Conservation (phyloP, 2,888 invertebrate genomes). For the Nineta flava region DNA sequence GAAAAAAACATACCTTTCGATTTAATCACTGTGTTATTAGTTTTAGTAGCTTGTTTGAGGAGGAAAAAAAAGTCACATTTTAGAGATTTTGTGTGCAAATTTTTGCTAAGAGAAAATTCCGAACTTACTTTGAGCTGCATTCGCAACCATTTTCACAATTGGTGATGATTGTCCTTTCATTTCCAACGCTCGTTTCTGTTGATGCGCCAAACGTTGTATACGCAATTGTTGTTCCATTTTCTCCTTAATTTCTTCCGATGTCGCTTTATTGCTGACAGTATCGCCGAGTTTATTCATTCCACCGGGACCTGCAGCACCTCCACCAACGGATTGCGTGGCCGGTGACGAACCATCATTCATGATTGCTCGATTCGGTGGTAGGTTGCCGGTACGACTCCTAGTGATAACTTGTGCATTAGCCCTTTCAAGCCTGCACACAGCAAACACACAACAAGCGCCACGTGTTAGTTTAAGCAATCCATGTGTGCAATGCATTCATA, state of each 20-base stretch:
- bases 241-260: conserved; percentile 65
- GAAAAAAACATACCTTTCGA: conserved; percentile 26
- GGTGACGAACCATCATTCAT: conserved; percentile 19
- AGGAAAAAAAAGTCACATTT: no score
- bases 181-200: conserved; percentile 67
- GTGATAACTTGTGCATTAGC: conserved; percentile 63
- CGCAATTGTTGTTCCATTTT: conserved; percentile 84
- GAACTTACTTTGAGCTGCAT: conserved; percentile 3
- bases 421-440: conserved; percentile 41
- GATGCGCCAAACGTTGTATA: conserved; percentile 74
- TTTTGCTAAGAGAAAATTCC: not conserved
- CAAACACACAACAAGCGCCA: conserved; percentile 20
- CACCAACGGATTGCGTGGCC: conserved; percentile 21
- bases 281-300: conserved; percentile 17
- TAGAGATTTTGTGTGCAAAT: no score
- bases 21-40: conserved; percentile 26
- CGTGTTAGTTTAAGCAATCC: conserved; percentile 3
- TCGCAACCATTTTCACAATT: conserved; percentile 34
- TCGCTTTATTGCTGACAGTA: conserved; percentile 38
- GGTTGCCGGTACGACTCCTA: conserved; percentile 61
- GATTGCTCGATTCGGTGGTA: conserved; percentile 32
- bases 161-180: conserved; percentile 29
- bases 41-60: conserved; percentile 14
- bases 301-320: conserved; percentile 18
- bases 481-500: conserved; percentile 15